Evolutionary conservation across 2,888 invertebrate genomes (phyloP).

Genomic region (Synergus gifuensis): DNA sequence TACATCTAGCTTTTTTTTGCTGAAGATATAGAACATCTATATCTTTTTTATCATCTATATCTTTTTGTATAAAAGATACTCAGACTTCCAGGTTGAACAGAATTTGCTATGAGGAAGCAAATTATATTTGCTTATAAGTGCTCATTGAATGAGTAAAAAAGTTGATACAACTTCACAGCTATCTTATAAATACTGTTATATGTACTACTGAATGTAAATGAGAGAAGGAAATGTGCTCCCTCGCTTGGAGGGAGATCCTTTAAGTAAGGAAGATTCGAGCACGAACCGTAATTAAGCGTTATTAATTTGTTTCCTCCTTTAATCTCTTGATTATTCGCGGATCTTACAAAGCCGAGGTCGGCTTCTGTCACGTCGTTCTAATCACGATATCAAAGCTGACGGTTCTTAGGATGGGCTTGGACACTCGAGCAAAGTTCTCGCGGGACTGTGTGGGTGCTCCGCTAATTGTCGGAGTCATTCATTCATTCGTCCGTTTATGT

Average conservation of each 20-base stretch:
- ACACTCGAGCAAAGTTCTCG: constrained; percentile 53
- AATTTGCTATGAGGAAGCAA: too few relatives aligned
- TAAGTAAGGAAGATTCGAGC: constrained; percentile 41
- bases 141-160: too few relatives aligned
- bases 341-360: constrained; percentile 48
- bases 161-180: too few relatives aligned
- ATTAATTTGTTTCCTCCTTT: constrained; percentile 56
- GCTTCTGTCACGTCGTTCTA: constrained; percentile 46
- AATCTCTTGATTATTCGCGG: constrained; percentile 53
- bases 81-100: too few relatives aligned
- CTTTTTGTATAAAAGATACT: not conserved
- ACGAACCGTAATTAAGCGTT: constrained; percentile 46
- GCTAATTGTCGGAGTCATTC: constrained; percentile 71
- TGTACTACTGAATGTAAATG: constrained; percentile 4
- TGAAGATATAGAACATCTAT: not conserved
- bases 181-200: too few relatives aligned
- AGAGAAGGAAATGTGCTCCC: not conserved
- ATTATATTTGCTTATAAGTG: too few relatives aligned
- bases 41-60: not conserved
- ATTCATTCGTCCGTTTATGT: constrained; percentile 63
- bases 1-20: not conserved
- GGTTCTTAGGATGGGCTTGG: constrained; percentile 52
- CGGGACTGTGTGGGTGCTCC: constrained; percentile 43
- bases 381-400: constrained; percentile 55
- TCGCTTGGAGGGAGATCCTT: constrained; percentile 15